A percentile compares a stretch with the other conserved stretches of the same genome.
Evolutionary conservation across 1,140 invertebrate genomes (phyloP).

Genomic region (Battus philenor): DNA sequence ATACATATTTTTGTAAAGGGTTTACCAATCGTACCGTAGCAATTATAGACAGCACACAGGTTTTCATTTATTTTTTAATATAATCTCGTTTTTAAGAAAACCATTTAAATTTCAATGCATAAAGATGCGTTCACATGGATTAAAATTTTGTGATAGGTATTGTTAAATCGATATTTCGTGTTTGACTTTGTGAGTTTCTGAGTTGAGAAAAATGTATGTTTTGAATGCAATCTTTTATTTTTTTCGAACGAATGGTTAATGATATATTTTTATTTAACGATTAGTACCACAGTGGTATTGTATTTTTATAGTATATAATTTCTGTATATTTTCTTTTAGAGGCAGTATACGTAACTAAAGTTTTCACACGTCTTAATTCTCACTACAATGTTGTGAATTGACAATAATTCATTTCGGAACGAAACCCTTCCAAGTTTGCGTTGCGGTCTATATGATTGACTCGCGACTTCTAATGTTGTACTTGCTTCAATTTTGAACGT

Average conservation of each 20-base stretch:
- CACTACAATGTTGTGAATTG: constrained; percentile 54
- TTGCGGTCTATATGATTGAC: neutral
- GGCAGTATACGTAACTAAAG: neutral
- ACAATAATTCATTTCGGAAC: constrained; percentile 46
- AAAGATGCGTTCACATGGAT: no score
- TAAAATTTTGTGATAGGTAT: no score
- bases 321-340: neutral
- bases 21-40: no score
- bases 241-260: neutral
- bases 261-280: neutral
- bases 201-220: no score
- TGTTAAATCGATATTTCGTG: no score
- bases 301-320: neutral
- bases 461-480: neutral
- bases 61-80: no score
- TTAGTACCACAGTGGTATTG: neutral
- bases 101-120: no score
- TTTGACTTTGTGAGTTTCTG: no score
- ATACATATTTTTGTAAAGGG: no score
- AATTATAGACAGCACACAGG: no score
- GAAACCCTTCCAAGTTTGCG: neutral
- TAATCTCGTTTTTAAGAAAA: no score
- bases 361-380: neutral
- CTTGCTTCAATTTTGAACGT: constrained; percentile 5
- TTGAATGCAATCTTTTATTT: neutral